Conservation (phyloP, 2,888 invertebrate species). For the Brassicogethes aeneus region DNA sequence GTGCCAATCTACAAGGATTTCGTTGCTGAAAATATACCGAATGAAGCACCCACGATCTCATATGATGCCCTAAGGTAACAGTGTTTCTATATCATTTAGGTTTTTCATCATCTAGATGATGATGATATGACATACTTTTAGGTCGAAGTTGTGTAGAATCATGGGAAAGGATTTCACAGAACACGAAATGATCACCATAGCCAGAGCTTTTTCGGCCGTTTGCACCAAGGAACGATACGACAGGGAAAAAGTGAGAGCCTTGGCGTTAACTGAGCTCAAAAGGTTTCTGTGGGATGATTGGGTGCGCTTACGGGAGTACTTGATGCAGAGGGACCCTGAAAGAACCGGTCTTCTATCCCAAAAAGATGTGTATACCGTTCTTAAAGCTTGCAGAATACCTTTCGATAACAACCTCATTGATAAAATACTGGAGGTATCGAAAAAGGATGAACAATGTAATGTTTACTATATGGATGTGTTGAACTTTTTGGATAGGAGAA, state of each 20-base stretch:
- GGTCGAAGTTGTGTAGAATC: constrained; percentile 56
- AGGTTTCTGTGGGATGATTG: constrained; percentile 65
- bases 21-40: constrained; percentile 56
- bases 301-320: constrained; percentile 50
- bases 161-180: constrained; percentile 64
- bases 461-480: constrained; percentile 61
- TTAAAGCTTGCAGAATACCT: constrained; percentile 63
- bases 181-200: constrained; percentile 72
- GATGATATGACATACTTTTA: too few species aligned
- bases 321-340: constrained; percentile 48
- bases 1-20: constrained; percentile 67
- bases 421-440: constrained; percentile 61
- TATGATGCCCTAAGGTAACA: constrained; percentile 39
- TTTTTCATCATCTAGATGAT: too few species aligned
- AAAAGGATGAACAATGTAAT: constrained; percentile 56
- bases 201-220: constrained; percentile 61
- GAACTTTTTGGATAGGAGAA: constrained; percentile 59
- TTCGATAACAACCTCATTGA: constrained; percentile 57
- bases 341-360: constrained; percentile 50
- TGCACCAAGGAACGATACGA: constrained; percentile 41
- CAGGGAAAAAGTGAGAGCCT: constrained; percentile 46
- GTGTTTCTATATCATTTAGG: too few species aligned
- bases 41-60: constrained; percentile 33
- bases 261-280: constrained; percentile 64
- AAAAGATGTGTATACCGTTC: constrained; percentile 52